phyloP scores from a whole-genome alignment of 2,888 invertebrate genomes.

The Hemaris fuciformis region DNA sequence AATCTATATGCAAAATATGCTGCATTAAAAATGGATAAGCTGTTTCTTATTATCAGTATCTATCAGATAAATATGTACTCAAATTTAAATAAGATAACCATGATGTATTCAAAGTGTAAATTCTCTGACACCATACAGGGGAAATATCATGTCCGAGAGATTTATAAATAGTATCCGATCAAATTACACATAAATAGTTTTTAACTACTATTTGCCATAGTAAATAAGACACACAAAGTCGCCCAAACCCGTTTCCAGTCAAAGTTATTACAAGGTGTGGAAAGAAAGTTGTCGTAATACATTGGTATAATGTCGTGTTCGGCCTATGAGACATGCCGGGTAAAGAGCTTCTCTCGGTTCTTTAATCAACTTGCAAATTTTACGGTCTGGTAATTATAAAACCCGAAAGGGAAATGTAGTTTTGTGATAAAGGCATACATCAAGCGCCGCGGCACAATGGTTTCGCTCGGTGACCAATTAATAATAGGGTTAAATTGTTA shows the following conservation, averaged over 20 bases:
- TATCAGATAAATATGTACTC: too few species aligned
- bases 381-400: slow-evolving; percentile 6
- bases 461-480: not conserved
- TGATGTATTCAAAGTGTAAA: too few species aligned
- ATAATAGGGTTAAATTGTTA: not conserved
- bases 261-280: not conserved
- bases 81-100: too few species aligned
- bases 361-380: slow-evolving; percentile 5
- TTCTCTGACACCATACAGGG: too few species aligned
- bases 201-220: not conserved
- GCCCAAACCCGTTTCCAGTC: not conserved
- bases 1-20: too few species aligned
- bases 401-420: not conserved
- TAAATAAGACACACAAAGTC: slow-evolving; percentile 16
- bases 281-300: not conserved
- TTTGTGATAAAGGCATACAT: not conserved
- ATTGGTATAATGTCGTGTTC: slow-evolving; percentile 4
- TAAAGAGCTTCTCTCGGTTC: not conserved
- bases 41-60: too few species aligned
- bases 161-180: not conserved
- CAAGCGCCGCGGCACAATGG: not conserved
- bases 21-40: too few species aligned
- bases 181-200: not conserved
- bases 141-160: not conserved
- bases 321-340: not conserved